Base-by-base conservation (phyloP, 2,888 invertebrate genomes). In the Melinaea menophilus region DNA sequence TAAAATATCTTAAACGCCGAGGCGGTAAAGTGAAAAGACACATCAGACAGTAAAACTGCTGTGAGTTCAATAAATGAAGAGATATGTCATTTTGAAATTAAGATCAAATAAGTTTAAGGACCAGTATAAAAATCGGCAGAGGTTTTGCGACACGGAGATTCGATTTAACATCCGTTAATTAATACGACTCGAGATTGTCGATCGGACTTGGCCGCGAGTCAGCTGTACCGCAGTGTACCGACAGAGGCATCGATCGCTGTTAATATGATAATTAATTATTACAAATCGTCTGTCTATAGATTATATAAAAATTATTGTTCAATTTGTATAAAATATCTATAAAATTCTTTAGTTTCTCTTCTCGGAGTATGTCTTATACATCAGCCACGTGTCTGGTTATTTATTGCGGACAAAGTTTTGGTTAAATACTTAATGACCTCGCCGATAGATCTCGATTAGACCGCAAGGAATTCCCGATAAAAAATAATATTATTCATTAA, bases 91-190 rank as follows among this genome's bases (percentile, higher is more conserved):
- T 22, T 22, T 22, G 22, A 22, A 22, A 22, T 22, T 22, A 22
- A 22, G 22, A 22, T 22, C 22, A 22, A 22, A 22, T 22, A 22
- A 22, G 22, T 22, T 22, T 22, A 22, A 22, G 79, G 77, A 72
- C 74, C 69, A 78, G 79, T 80, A 82, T 86, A 84, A 82, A 82
- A 86, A 80, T 84, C 76, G 82, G 77, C 81, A 78, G 85, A 79
- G 82, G 89, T 89, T 90, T 88, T 88, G 86, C 90, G 89, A 88
- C 85, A 82, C 80, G 82, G 84, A 89, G 88, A 90, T 86, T 84
- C 84, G 84, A 85, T 90, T 88, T 88, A 86, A 90, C 88, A 88
- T 88, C 84, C 86, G 89, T 90, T 90, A 90, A 90, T 90, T 89
- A 90, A 90, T 89, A 87, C 88, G 81, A 84, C 80, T 82, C 85